phyloP scores from a whole-genome alignment of 2,888 invertebrate genomes.

The Apocheima hispidaria region DNA sequence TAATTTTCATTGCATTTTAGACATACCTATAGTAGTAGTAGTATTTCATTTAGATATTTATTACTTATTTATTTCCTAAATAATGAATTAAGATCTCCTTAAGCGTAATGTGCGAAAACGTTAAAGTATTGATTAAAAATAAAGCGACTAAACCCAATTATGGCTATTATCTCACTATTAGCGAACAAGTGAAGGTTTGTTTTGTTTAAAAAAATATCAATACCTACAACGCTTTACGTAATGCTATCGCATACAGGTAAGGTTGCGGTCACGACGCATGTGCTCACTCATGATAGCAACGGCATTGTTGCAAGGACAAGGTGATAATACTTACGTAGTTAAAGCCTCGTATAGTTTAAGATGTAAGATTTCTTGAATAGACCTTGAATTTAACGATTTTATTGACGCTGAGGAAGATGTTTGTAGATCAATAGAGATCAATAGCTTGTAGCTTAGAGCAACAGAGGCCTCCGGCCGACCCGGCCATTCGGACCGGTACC shows the following conservation, averaged over 20 bases:
- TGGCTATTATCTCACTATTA: background rate
- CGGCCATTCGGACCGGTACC: too few relatives aligned
- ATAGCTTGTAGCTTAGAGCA: too few relatives aligned
- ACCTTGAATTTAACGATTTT: too few relatives aligned
- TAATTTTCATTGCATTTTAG: too few relatives aligned
- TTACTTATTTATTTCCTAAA: too few relatives aligned
- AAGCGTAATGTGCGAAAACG: too few relatives aligned
- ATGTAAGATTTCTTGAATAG: background rate
- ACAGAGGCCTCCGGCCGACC: too few relatives aligned
- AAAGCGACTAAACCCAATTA: background rate
- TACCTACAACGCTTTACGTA: constrained; percentile 13
- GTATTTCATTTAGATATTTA: too few relatives aligned
- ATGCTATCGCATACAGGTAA: constrained; percentile 26
- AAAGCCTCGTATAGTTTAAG: background rate
- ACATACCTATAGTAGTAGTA: too few relatives aligned
- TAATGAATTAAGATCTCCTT: too few relatives aligned
- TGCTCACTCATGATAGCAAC: background rate
- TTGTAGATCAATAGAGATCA: too few relatives aligned
- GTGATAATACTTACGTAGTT: background rate
- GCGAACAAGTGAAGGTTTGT: constrained; percentile 18
- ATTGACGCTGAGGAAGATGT: too few relatives aligned
- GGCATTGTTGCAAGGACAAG: constrained; percentile 22
- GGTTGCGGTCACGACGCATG: constrained; percentile 31
- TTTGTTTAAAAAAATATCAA: constrained; percentile 12
- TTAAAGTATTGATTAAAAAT: background rate